Evolutionary conservation across 2,113 vertebrate species (phyloP).

Genomic region (Peucedramus taeniatus): DNA sequence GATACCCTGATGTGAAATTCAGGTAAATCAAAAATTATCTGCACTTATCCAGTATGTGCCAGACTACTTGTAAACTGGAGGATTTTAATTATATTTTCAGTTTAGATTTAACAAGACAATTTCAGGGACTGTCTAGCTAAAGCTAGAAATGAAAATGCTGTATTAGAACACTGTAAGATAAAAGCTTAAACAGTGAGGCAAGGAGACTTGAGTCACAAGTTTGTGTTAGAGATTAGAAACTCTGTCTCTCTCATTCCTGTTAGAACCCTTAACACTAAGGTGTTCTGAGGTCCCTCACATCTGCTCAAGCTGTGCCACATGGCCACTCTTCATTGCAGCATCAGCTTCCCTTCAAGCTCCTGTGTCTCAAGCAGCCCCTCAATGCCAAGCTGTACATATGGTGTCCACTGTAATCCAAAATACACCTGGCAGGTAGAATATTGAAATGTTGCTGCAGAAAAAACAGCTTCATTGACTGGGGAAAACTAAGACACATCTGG

Average conservation of each 20-base stretch:
- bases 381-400: fast-evolving
- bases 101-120: neutral
- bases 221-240: neutral
- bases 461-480: neutral
- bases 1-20: neutral
- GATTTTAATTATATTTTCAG: neutral
- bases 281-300: neutral
- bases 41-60: neutral
- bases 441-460: neutral
- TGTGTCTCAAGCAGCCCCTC: neutral
- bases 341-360: neutral
- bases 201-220: neutral
- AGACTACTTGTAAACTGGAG: neutral
- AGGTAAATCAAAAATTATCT: neutral
- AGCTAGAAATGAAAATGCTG: neutral
- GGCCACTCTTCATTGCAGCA: neutral
- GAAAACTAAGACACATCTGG: neutral
- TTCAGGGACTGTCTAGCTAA: neutral
- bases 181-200: neutral
- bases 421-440: neutral
- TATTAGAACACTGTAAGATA: neutral
- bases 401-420: neutral
- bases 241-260: neutral
- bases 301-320: neutral
- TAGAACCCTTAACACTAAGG: neutral